These are phyloP conservation scores for Neodiprion virginianus DNA, from an alignment of 1,140 invertebrate genomes.

Conservation along the genomic window DNA sequence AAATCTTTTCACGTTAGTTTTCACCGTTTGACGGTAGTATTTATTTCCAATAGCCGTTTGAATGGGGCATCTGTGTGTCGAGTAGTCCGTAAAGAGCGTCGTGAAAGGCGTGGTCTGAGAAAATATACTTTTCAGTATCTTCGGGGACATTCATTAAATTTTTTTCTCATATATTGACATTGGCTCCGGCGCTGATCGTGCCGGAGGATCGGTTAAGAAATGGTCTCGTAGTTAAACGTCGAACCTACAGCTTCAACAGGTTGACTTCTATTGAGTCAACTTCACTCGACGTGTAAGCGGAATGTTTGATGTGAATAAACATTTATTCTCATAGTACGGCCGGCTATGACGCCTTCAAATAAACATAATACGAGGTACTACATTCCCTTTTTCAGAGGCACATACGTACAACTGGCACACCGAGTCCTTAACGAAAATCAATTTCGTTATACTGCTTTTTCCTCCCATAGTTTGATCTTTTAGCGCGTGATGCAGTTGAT, in stretches of 20 bases:
- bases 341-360: background rate
- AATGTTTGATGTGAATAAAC: slow-evolving; percentile 5
- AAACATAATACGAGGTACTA: background rate
- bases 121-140: background rate
- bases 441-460: no score
- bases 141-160: background rate
- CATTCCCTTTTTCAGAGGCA: no score
- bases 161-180: background rate
- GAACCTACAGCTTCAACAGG: background rate
- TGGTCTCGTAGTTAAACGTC: background rate
- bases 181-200: no score
- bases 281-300: background rate
- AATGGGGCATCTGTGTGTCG: no score
- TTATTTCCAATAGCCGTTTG: no score
- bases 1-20: no score
- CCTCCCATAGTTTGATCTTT: no score
- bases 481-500: no score
- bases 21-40: no score
- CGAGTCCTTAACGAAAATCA: no score
- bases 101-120: background rate
- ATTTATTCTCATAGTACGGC: background rate
- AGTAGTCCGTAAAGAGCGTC: background rate
- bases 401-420: no score
- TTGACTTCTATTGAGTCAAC: background rate
- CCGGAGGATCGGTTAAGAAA: background rate